These are phyloP conservation scores for Drosophila leonis DNA, from an alignment of 2,888 invertebrate genomes.

Conservation along the genomic window DNA sequence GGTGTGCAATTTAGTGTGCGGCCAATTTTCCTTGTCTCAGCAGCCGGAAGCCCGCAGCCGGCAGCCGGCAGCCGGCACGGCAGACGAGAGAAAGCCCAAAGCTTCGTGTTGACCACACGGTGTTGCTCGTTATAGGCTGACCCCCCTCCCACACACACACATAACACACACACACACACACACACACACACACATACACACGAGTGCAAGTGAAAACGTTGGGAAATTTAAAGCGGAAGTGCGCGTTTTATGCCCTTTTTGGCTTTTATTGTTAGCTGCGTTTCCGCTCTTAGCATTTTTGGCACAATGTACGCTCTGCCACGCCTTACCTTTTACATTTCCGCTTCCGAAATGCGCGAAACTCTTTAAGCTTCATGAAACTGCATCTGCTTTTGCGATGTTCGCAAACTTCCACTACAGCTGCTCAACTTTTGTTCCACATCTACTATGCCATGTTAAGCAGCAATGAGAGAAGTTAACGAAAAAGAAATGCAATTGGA, in stretches of 20 bases:
- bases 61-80: slow-evolving; percentile 17
- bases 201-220: slow-evolving; percentile 20
- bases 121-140: slow-evolving; percentile 28
- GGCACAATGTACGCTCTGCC: slow-evolving; percentile 17
- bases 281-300: slow-evolving; percentile 64
- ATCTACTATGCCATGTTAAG: slow-evolving; percentile 68
- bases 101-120: slow-evolving; percentile 66
- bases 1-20: slow-evolving; percentile 81
- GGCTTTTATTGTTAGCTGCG: slow-evolving; percentile 71
- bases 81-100: slow-evolving; percentile 28
- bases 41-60: slow-evolving; percentile 46
- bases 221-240: slow-evolving; percentile 77
- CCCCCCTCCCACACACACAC: neutral
- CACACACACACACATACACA: neutral
- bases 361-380: slow-evolving; percentile 28
- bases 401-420: slow-evolving; percentile 20
- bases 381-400: slow-evolving; percentile 52
- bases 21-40: slow-evolving; percentile 76
- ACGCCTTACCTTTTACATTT: slow-evolving; percentile 40
- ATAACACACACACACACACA: too few species aligned
- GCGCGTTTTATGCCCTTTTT: slow-evolving; percentile 76
- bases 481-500: slow-evolving; percentile 1
- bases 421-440: slow-evolving; percentile 51
- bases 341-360: slow-evolving; percentile 32
- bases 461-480: slow-evolving; percentile 30